Conservation (phyloP, 2,797 vertebrate genomes). For the Pachyuromys duprasi region DNA sequence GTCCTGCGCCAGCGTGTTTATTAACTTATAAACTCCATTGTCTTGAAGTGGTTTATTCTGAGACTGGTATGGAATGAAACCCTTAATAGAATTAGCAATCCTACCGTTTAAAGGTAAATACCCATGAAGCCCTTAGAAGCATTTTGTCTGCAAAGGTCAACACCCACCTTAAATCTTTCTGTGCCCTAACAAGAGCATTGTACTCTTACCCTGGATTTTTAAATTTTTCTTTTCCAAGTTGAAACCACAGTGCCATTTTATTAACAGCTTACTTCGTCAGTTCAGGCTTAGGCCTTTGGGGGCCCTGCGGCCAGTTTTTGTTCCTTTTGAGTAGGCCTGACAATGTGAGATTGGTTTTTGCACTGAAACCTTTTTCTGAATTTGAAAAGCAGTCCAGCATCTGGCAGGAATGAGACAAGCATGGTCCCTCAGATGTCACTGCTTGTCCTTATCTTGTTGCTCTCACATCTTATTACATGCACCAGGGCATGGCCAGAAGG, state of each 20-base stretch:
- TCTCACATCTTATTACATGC: neutral
- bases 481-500: neutral
- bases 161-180: neutral
- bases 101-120: neutral
- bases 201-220: neutral
- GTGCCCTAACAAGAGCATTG: neutral
- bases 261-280: neutral
- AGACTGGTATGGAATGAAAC: neutral
- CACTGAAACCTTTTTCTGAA: neutral
- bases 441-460: neutral
- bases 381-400: conserved; percentile 4
- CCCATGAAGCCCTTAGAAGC: neutral
- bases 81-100: neutral
- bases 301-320: neutral
- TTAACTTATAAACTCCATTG: neutral
- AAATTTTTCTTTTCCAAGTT: neutral
- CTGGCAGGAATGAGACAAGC: neutral
- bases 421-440: neutral
- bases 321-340: neutral
- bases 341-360: neutral
- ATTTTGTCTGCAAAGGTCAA: neutral
- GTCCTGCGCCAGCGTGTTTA: neutral
- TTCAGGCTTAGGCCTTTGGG: neutral
- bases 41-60: neutral
- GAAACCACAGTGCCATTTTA: neutral